Evolutionary conservation across 2,113 vertebrate species (phyloP), one percentile per base, ranked within the genome.

Genomic region (Nibea coibor): DNA sequence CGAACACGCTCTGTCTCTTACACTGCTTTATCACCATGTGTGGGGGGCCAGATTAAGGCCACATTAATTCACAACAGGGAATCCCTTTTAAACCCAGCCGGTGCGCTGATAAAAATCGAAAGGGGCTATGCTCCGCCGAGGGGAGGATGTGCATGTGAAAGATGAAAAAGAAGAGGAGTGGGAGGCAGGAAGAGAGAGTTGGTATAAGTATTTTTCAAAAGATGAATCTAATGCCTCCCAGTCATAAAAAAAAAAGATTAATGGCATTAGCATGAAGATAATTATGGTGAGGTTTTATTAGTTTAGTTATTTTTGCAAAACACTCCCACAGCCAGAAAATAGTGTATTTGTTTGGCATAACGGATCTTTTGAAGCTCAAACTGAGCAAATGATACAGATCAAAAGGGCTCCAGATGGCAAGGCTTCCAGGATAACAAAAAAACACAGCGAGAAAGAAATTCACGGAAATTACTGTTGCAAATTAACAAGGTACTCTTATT

Each of bases 31-130:
- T 90, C 84, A 63, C 64, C 0, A 4, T 58, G 83, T 83, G 89
- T 74, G 82, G 81, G 87, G 72, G 19, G 76, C 50, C 87, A 90
- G 92, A 94, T 94, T 93, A 94, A 84, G 82, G 75, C 54, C 80
- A 90, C 86, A 88, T 93, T 92, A 88, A 92, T 91, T 87, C 86
- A 83, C 90, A 87, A 88, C 81, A 56, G 86, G 87, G 81, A 83
- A 87, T 80, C 63, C 78, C 79, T 88, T 88, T 92, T 67, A 87
- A 86, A 87, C 77, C 35, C 71, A 80, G 79, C 59, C 26, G 14
- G 54, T 56, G 16, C 43, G 6, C 69, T 82, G 83, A 92, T 89
- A 81, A 70, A 84, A 80, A 89, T 86, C 80, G 10, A 81, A 86
- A 87, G 51, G 35, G 77, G 19, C n/a, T 59, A 1, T 9, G 67